These are phyloP conservation scores for Fratercula arctica DNA, from an alignment of 2,797 vertebrate genomes.

Conservation along the genomic window DNA sequence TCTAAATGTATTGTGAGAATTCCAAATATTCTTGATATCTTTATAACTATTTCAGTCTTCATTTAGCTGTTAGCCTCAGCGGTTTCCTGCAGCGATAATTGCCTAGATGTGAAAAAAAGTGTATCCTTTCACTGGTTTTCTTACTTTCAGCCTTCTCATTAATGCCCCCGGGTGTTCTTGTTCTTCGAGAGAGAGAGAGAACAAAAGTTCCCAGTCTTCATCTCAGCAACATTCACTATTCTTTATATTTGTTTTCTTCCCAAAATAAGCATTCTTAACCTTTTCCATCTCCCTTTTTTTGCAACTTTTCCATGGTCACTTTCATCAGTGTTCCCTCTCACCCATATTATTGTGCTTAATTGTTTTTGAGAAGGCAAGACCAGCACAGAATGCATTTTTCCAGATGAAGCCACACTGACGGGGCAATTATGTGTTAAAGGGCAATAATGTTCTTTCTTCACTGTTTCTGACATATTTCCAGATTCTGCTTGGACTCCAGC, in stretches of 20 bases:
- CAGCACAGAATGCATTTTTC: background rate
- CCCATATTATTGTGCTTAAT: background rate
- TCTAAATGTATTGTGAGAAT: background rate
- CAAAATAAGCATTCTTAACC: background rate
- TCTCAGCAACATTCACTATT: background rate
- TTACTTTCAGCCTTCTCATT: conserved; percentile 8
- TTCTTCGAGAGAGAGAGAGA: background rate
- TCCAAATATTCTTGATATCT: background rate
- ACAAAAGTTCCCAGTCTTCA: conserved; percentile 7
- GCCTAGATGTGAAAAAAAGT: background rate
- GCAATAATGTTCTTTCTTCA: background rate
- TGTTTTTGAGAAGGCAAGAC: background rate
- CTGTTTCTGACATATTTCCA: background rate
- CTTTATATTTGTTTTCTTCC: conserved; percentile 10
- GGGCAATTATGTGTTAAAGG: background rate
- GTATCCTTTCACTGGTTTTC: background rate
- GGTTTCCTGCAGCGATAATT: background rate
- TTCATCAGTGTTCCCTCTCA: background rate
- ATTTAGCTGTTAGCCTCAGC: background rate
- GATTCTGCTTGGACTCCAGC: background rate
- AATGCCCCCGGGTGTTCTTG: background rate
- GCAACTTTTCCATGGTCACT: background rate
- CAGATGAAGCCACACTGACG: background rate
- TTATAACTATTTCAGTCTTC: background rate
- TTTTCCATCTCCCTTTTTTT: background rate